Evolutionary conservation across 2,113 vertebrate genomes (phyloP).

Genomic region (Struthio camelus): DNA sequence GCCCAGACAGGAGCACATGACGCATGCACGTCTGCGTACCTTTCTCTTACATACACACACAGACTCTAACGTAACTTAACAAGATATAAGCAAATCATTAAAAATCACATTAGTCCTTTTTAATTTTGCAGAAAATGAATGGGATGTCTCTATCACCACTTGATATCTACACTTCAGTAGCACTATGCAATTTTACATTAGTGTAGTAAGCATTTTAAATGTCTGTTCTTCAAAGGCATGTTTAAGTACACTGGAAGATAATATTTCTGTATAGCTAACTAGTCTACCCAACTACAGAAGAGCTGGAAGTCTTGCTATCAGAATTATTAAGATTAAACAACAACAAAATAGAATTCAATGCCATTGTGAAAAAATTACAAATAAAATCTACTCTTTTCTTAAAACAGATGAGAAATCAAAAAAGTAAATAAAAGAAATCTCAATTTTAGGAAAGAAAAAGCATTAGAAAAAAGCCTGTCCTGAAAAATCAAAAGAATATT

Average conservation of each 20-base stretch:
- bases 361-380: background rate
- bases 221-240: too few relatives aligned
- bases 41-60: background rate
- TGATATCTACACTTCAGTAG: background rate
- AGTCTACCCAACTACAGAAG: background rate
- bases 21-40: background rate
- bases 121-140: background rate
- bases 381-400: background rate
- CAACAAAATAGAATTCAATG: background rate
- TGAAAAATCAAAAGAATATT: background rate
- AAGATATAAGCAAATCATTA: background rate
- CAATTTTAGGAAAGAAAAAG: background rate
- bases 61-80: background rate
- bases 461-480: accelerated
- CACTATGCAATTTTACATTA: background rate
- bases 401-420: background rate
- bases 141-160: background rate
- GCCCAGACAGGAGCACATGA: background rate
- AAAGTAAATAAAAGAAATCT: background rate
- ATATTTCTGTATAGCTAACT: background rate
- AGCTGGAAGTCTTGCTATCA: background rate
- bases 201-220: background rate
- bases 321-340: background rate
- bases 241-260: background rate
- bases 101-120: background rate